Conservation (phyloP, 2,113 vertebrate genomes). For the Zosterops pallidus region DNA sequence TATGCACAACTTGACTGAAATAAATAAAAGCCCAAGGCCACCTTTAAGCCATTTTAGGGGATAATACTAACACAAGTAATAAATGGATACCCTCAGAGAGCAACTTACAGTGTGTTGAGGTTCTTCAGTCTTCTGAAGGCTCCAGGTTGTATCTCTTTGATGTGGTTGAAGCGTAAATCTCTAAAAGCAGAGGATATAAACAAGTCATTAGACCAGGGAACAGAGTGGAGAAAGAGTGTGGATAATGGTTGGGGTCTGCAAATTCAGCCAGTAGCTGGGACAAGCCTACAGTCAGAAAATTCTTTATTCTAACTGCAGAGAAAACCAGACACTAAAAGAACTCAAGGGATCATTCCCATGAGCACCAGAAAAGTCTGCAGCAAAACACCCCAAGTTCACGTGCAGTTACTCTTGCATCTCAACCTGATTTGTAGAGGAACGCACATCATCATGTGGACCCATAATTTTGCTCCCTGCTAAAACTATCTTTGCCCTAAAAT, state of each 20-base stretch:
- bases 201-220: background rate
- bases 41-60: background rate
- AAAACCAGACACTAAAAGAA: background rate
- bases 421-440: background rate
- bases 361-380: background rate
- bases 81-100: rapidly evolving
- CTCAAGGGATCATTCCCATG: background rate
- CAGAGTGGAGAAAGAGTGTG: background rate
- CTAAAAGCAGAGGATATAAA: constrained; percentile 63
- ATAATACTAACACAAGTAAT: background rate
- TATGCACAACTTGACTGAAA: background rate
- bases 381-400: rapidly evolving
- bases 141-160: constrained; percentile 84
- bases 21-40: background rate
- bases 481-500: constrained; percentile 9
- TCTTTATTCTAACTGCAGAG: background rate
- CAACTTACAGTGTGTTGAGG: constrained; percentile 89
- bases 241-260: background rate
- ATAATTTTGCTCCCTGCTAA: background rate
- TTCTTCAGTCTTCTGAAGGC: constrained; percentile 84
- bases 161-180: constrained; percentile 91
- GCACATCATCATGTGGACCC: rapidly evolving
- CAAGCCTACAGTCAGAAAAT: background rate
- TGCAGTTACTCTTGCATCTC: background rate
- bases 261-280: background rate